These are phyloP conservation scores for Molossus alvarezi DNA, from an alignment of 2,797 vertebrate species.

Conservation along the genomic window DNA sequence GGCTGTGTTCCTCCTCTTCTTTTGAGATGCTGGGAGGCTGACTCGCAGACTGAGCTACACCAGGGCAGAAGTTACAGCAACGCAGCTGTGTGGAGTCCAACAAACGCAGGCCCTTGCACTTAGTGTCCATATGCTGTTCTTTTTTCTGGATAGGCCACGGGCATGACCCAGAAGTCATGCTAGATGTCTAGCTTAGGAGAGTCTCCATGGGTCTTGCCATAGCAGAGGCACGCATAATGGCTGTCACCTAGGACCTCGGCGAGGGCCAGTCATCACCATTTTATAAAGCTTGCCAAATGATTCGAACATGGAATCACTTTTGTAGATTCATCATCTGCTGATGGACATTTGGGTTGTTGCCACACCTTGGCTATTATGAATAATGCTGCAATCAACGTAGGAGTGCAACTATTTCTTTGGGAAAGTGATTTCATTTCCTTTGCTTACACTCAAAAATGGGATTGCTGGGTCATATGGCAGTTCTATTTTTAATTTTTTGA, in stretches of 20 bases:
- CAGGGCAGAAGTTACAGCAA: fast-evolving
- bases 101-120: not conserved
- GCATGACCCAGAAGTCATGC: not conserved
- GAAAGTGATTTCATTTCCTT: not conserved
- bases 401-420: not conserved
- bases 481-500: too few species aligned
- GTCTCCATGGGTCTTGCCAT: not conserved
- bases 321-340: too few species aligned
- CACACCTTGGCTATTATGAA: too few species aligned
- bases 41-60: fast-evolving
- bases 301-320: too few species aligned
- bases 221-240: not conserved
- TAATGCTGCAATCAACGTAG: too few species aligned
- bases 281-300: too few species aligned
- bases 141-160: not conserved
- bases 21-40: not conserved
- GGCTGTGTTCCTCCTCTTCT: too few species aligned
- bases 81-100: not conserved
- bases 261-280: too few species aligned
- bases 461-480: too few species aligned
- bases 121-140: not conserved
- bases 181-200: not conserved
- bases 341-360: too few species aligned
- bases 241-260: not conserved
- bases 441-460: not conserved